Evolutionary conservation across 2,888 invertebrate species (phyloP).

Genomic region (Pycnomerus fuliginosus): DNA sequence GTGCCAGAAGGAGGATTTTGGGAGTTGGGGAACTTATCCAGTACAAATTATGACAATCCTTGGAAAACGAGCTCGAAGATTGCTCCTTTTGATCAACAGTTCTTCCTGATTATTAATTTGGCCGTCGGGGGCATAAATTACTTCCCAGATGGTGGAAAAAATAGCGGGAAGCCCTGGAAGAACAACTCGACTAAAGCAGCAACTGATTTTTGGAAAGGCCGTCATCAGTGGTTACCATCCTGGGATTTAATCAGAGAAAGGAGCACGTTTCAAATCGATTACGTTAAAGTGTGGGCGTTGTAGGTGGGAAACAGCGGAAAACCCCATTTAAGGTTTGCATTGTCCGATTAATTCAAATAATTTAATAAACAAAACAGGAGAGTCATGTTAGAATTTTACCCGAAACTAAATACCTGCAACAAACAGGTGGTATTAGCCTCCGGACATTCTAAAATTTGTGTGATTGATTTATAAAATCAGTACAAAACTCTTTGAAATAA

Average conservation of each 20-base stretch:
- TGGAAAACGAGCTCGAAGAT: slow-evolving; percentile 57
- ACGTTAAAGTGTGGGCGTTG: slow-evolving; percentile 61
- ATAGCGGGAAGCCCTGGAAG: slow-evolving; percentile 60
- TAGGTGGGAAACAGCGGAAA: too few relatives aligned
- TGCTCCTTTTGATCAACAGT: slow-evolving; percentile 70
- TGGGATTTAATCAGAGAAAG: slow-evolving; percentile 58
- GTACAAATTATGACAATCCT: slow-evolving; percentile 56
- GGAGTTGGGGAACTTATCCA: slow-evolving; percentile 60
- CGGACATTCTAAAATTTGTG: too few relatives aligned
- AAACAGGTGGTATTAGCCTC: too few relatives aligned
- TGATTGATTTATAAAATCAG: too few relatives aligned
- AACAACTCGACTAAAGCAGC: slow-evolving; percentile 52
- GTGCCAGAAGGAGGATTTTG: slow-evolving; percentile 65
- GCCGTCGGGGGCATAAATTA: slow-evolving; percentile 62
- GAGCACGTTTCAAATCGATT: slow-evolving; percentile 66
- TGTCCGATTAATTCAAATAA: too few relatives aligned
- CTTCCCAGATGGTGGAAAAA: slow-evolving; percentile 61
- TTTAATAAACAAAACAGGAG: too few relatives aligned
- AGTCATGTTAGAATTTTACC: too few relatives aligned
- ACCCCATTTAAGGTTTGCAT: too few relatives aligned
- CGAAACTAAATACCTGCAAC: too few relatives aligned
- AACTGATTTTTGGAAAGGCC: slow-evolving; percentile 65
- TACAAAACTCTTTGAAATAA: too few relatives aligned
- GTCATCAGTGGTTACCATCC: slow-evolving; percentile 58
- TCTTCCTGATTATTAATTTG: slow-evolving; percentile 61